Evolutionary conservation across 2,888 invertebrate species (phyloP), one percentile per base, ranked within the genome.

Genomic region (Sminthurinus aureus): DNA sequence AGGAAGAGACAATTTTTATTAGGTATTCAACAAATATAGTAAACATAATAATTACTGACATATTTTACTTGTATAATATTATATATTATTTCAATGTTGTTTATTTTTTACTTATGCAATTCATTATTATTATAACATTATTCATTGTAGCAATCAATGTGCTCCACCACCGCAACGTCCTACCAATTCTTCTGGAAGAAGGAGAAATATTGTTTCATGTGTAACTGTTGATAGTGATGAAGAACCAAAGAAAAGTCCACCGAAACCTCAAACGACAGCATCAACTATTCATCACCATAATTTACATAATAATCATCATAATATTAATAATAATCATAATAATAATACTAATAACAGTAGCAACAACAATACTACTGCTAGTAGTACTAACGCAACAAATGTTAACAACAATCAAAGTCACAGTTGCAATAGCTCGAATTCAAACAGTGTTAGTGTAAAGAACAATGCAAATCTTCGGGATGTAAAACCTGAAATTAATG

Each of bases 171-270:
- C 38, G 3, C 64, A 64, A 64, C 85, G 89, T 38, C 88, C 81
- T 81, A 85, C 86, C 24, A 86, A 85, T 80, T 83, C 87, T 38
- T 38, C 38, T 38, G 84, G 85, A 38, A 84, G 88, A 64, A 84
- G 87, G 22, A 85, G 88, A 90, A 94, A 94, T 90, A 94, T 94
- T 85, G 94, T 94, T 89, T 95, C 94, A 89, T 95, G 95, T 90
- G 94, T 95, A 84, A 94, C 94, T 85, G 94, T 95, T 83, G 95
- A 95, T 89, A 94, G 94, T 90, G 94, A 94, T 89, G 94, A 94
- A 89, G 93, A 93, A 83, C 92, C 20, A 24, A 78, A 93, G 89
- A 92, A 93, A 80, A 91, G 91, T 87, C 91, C 93, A 18, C 91
- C 91, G 22, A 89, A 90, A 79, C 51, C n/a, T 22, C 71, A 71